Conservation (phyloP, 1,140 invertebrate genomes). For the Druon quercuslanigerum region DNA sequence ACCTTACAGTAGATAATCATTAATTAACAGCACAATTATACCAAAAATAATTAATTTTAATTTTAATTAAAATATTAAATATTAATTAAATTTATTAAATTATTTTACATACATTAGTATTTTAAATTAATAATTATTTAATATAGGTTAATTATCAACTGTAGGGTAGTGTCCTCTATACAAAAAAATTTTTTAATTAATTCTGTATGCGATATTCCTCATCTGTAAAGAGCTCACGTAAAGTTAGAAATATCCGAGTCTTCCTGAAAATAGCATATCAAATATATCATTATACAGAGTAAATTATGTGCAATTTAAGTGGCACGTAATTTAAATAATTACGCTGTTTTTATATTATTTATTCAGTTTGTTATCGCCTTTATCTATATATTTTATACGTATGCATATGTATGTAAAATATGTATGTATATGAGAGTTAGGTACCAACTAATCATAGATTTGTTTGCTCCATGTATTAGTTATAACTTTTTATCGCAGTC, state of each 20-base stretch:
- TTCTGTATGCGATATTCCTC: constrained; percentile 23
- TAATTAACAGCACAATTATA: too few species aligned
- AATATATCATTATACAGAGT: constrained; percentile 24
- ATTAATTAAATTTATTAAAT: too few species aligned
- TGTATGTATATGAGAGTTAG: background rate
- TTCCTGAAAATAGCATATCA: constrained; percentile 30
- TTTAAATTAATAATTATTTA: too few species aligned
- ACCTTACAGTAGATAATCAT: too few species aligned
- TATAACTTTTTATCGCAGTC: background rate
- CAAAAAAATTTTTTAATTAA: background rate
- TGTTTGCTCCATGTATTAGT: background rate
- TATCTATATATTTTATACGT: background rate
- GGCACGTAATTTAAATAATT: constrained; percentile 26
- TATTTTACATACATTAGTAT: too few species aligned
- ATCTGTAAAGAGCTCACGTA: constrained; percentile 30
- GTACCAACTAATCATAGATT: background rate
- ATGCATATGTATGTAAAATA: constrained; percentile 1
- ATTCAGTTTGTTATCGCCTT: background rate
- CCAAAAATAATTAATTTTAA: too few species aligned
- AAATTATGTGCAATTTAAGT: background rate
- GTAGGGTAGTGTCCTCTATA: background rate
- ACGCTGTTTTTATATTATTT: constrained; percentile 13
- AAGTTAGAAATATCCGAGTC: constrained; percentile 21
- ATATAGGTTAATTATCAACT: too few species aligned
- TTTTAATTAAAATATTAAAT: too few species aligned